phyloP scores from a whole-genome alignment of 1,140 invertebrate species.

The Drosophila obscura region DNA sequence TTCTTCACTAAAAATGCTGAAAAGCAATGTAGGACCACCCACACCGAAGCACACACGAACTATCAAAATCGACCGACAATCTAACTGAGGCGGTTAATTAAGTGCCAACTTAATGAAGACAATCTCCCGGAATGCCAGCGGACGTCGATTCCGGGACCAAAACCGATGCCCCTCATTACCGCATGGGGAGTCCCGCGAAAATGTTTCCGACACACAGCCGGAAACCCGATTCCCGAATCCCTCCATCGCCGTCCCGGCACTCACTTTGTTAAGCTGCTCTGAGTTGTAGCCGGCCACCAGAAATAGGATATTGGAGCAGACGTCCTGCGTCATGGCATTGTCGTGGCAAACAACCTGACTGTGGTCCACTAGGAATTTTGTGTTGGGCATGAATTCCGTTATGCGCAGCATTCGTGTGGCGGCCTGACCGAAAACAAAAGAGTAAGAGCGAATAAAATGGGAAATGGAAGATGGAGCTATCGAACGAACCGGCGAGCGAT shows the following conservation, averaged over 20 bases:
- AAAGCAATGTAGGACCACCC: no score
- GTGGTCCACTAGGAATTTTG: constrained; percentile 84
- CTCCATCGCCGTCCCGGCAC: background rate
- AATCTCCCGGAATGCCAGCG: constrained; percentile 17
- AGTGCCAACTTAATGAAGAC: constrained; percentile 69
- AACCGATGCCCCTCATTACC: constrained; percentile 10
- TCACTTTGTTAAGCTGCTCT: constrained; percentile 84
- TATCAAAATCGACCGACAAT: constrained; percentile 1
- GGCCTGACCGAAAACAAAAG: constrained; percentile 68
- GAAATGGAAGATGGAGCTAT: background rate
- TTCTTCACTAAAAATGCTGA: no score
- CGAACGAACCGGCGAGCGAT: background rate
- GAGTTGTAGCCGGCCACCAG: constrained; percentile 85
- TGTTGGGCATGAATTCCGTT: constrained; percentile 86
- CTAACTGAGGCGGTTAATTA: constrained; percentile 50
- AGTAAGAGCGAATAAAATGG: constrained; percentile 8
- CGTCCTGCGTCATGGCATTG: constrained; percentile 83
- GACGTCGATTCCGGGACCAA: constrained; percentile 11
- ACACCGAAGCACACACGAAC: background rate
- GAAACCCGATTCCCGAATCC: constrained; percentile 31
- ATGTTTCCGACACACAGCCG: constrained; percentile 23
- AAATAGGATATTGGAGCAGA: constrained; percentile 87
- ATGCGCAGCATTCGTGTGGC: constrained; percentile 84
- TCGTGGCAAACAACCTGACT: constrained; percentile 85
- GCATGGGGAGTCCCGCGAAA: constrained; percentile 26